phyloP scores from a whole-genome alignment of 1,140 invertebrate genomes.

The Philaenus spumarius region DNA sequence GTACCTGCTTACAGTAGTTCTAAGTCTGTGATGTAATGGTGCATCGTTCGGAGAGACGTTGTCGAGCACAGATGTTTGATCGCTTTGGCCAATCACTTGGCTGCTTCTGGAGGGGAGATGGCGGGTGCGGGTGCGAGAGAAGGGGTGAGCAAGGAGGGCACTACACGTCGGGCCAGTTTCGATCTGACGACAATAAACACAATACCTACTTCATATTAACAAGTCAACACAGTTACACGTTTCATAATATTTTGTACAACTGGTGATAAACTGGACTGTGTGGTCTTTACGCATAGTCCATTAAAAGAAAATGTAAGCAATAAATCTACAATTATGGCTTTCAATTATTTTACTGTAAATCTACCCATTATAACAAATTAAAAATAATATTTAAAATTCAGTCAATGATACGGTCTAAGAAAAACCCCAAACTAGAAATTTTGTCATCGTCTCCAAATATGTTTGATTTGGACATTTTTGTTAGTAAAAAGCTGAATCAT shows the following conservation, averaged over 20 bases:
- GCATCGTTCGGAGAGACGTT: no score
- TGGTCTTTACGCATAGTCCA: not conserved
- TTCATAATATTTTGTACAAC: not conserved
- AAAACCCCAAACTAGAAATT: no score
- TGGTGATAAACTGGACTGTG: not conserved
- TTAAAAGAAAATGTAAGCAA: not conserved
- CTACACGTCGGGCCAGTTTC: constrained; percentile 2
- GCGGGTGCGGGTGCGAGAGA: not conserved
- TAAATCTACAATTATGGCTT: not conserved
- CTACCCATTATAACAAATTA: no score
- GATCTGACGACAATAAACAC: not conserved
- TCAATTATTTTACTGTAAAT: no score
- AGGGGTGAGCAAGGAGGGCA: not conserved
- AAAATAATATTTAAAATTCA: no score
- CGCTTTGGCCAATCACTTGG: constrained; percentile 5
- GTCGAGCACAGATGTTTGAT: not conserved
- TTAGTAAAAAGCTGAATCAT: no score
- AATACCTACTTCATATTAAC: not conserved
- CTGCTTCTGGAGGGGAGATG: not conserved
- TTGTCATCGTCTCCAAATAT: no score
- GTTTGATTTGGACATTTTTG: no score
- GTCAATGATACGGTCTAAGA: no score
- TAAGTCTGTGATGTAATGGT: not conserved
- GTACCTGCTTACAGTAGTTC: not conserved
- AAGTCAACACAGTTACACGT: not conserved